Percentiles rank a stretch among this genome's conserved stretches.
phyloP scores from a whole-genome alignment of 2,113 vertebrate species.

The Aplodontia rufa region DNA sequence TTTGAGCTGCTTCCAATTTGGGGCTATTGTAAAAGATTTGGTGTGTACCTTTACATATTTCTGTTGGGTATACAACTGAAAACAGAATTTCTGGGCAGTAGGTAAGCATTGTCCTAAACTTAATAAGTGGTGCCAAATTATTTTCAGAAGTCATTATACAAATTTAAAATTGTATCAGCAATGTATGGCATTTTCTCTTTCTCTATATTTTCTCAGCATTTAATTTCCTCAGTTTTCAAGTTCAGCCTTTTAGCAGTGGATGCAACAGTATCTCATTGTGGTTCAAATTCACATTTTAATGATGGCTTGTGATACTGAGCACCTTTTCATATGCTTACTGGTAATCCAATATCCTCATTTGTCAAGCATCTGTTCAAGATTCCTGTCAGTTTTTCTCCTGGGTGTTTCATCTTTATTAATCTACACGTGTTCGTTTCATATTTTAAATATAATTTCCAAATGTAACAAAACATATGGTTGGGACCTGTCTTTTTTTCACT shows the following conservation, averaged over 20 bases:
- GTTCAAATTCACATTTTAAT: background rate
- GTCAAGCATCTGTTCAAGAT: background rate
- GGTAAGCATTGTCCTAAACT: background rate
- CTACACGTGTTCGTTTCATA: background rate
- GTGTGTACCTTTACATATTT: background rate
- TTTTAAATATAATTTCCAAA: background rate
- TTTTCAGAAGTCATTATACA: background rate
- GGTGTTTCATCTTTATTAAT: background rate
- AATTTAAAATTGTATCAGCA: background rate
- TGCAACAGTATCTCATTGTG: background rate
- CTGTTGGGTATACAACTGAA: background rate
- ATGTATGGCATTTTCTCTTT: background rate
- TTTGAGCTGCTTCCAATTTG: background rate
- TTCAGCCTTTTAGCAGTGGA: background rate
- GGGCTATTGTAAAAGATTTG: background rate
- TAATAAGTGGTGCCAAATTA: background rate
- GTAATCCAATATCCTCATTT: background rate
- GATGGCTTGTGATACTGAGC: background rate
- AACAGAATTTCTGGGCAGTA: background rate
- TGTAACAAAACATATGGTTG: background rate
- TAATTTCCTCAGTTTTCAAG: background rate
- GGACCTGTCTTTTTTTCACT: background rate
- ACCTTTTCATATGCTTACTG: background rate
- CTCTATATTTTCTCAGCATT: background rate
- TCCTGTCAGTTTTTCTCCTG: background rate